Evolutionary conservation across 2,113 vertebrate genomes (phyloP), one percentile per base, ranked within the genome.

Genomic region (Equus quagga): DNA sequence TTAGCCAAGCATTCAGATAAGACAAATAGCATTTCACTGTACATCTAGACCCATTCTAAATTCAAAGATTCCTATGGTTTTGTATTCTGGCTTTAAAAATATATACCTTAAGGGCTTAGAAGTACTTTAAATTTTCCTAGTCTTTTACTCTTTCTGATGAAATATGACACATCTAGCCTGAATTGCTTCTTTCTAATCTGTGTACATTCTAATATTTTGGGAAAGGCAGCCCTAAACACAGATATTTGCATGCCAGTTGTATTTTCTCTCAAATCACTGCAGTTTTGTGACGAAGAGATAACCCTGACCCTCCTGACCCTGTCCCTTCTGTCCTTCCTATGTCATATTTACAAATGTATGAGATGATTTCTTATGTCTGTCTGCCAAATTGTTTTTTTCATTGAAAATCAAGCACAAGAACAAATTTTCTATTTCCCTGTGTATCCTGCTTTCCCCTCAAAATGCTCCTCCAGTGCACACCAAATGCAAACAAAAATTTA

Each of bases 381-480:
- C 69, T 54, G 91, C 11, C 46, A 79, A 73, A 26, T 31, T 51
- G n/a, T 15, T 80, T 80, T 85, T 85, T 75, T 98, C 82, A 21
- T n/a, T 80, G 60, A 78, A 81, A 94, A 56, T 91, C 51, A 96
- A 89, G 89, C 17, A 18, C 13, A 96, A 89, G 3, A 72, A 75
- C 21, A 85, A 82, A 91, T 79, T 54, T 75, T 21, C 3, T 64
- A 44, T 95, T 89, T 75, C 13, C 64, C 21, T 54, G 70, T 75
- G 36, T 49, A 62, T 80, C 54, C 41, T 73, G 36, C 12, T 80
- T 91, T 82, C 18, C 15, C 15, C 86, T 19, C 49, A 93, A 86
- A 96, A 72, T 87, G 54, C 2, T 91, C 41, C 26, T 91, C 6
- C 12, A 56, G 3, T 18, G 9, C 3, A 9, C 44, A 89, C 11